phyloP scores from a whole-genome alignment of 2,113 vertebrate genomes.

The Pagrus major region DNA sequence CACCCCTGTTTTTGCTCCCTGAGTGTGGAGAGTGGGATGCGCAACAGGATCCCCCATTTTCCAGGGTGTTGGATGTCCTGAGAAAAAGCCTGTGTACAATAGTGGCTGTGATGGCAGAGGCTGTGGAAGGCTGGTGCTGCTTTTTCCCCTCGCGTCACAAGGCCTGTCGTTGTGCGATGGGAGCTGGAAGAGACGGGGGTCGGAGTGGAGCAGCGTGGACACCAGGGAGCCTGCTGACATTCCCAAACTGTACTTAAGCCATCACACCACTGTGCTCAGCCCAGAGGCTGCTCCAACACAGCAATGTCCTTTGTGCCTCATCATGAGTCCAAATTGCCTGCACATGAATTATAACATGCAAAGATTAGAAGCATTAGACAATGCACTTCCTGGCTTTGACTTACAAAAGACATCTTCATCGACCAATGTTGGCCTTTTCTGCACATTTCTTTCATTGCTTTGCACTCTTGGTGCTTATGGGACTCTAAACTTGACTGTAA shows the following conservation, averaged over 20 bases:
- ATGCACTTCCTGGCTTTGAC: background rate
- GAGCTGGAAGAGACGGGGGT: conserved; percentile 42
- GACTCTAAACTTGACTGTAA: background rate
- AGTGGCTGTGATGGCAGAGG: conserved; percentile 80
- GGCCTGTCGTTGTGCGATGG: conserved; percentile 70
- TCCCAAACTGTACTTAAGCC: conserved; percentile 58
- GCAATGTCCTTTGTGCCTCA: conserved; percentile 32
- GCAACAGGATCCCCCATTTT: conserved; percentile 75
- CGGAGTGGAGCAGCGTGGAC: conserved; percentile 43
- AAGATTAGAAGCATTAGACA: background rate
- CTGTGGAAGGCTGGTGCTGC: conserved; percentile 75
- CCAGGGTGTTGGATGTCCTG: conserved; percentile 85
- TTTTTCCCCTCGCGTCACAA: conserved; percentile 78
- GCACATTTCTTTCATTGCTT: background rate
- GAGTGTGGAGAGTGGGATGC: conserved; percentile 68
- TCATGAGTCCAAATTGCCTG: conserved; percentile 9
- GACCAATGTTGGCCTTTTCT: background rate
- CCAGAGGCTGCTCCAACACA: conserved; percentile 34
- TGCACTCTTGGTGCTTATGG: background rate
- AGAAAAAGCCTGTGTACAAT: conserved; percentile 84
- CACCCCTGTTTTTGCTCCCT: conserved; percentile 70
- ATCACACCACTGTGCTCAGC: conserved; percentile 10
- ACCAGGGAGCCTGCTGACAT: conserved; percentile 61
- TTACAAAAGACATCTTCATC: background rate
- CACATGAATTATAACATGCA: background rate